These are phyloP conservation scores for Lacerta bilineata DNA, from an alignment of 2,797 vertebrate genomes.

Conservation along the genomic window DNA sequence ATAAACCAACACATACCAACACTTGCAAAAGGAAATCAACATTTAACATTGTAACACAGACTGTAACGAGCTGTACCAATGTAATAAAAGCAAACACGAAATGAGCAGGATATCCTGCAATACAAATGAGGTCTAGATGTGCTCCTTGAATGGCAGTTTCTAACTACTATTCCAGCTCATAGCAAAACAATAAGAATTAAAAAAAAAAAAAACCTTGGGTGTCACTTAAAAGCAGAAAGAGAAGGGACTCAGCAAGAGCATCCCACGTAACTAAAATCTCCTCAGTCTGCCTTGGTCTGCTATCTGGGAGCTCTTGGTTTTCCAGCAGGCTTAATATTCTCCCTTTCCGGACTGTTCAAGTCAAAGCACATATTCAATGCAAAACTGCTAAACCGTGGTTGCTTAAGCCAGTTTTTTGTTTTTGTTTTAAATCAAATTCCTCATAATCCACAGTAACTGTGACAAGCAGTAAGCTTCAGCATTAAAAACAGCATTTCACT, in stretches of 20 bases:
- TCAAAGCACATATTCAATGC: neutral
- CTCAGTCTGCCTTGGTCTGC: neutral
- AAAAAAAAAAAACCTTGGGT: neutral
- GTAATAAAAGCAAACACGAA: neutral
- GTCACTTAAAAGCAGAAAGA: neutral
- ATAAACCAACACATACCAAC: neutral
- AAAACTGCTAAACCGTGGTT: neutral
- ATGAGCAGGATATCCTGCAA: neutral
- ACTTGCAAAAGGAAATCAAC: neutral
- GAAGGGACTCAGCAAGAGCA: neutral
- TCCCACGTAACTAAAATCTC: neutral
- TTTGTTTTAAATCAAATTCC: neutral
- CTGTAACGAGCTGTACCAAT: neutral
- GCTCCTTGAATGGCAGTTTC: neutral
- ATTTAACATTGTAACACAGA: neutral
- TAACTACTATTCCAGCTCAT: neutral
- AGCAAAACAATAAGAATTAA: neutral
- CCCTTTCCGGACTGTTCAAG: neutral
- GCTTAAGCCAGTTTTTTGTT: neutral
- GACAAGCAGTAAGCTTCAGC: neutral
- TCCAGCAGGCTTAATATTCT: neutral
- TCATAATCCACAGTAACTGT: neutral
- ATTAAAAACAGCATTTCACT: conserved; percentile 20
- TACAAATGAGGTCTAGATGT: neutral
- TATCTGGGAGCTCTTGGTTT: too few relatives aligned